Evolutionary conservation across 2,888 invertebrate genomes (phyloP).

Genomic region (Pyralis farinalis): DNA sequence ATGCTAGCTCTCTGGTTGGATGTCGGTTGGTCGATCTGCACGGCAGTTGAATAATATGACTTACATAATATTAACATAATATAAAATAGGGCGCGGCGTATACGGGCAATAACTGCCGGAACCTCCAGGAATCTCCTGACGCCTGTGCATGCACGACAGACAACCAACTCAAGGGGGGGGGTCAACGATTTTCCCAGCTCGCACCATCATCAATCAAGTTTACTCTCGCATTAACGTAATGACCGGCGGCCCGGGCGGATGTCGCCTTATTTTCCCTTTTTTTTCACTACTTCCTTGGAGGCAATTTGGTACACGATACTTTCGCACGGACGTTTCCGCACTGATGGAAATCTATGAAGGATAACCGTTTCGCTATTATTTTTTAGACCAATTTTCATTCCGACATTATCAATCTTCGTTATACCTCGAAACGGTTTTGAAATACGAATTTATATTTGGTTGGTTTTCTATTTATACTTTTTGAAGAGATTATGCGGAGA

Average conservation of each 20-base stretch:
- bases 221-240: constrained; percentile 80
- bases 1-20: too few relatives aligned
- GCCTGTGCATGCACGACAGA: constrained; percentile 28
- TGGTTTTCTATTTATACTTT: constrained; percentile 30
- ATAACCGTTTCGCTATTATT: constrained; percentile 41
- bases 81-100: constrained; percentile 9
- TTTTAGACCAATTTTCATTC: constrained; percentile 37
- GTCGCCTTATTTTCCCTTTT: constrained; percentile 73
- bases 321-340: constrained; percentile 49
- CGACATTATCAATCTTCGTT: constrained; percentile 52
- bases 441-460: constrained; percentile 36
- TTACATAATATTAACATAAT: too few relatives aligned
- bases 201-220: constrained; percentile 74
- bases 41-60: too few relatives aligned
- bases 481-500: constrained; percentile 44
- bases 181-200: constrained; percentile 44
- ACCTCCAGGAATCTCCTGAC: constrained; percentile 12
- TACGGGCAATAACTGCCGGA: constrained; percentile 8
- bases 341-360: constrained; percentile 74
- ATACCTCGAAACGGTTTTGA: constrained; percentile 36
- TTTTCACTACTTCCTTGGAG: constrained; percentile 48
- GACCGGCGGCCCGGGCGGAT: constrained; percentile 72
- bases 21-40: too few relatives aligned
- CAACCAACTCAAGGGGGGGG: constrained; percentile 24
- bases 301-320: constrained; percentile 73